phyloP scores from a whole-genome alignment of 2,888 invertebrate species.

The Melanotus villosus region DNA sequence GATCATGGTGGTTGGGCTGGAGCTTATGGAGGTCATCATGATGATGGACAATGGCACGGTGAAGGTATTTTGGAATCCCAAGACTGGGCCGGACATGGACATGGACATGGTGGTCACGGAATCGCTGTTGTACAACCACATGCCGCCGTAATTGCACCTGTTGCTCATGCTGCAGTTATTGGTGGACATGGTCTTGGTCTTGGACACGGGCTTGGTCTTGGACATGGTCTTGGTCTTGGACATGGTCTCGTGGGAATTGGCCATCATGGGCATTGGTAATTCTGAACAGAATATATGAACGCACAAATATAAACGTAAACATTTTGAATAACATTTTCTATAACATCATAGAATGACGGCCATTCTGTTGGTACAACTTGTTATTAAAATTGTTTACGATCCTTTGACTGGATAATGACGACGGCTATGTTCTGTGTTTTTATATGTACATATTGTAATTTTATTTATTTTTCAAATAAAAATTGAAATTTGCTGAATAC shows the following conservation, averaged over 20 bases:
- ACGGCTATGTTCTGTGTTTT: too few species aligned
- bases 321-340: not conserved
- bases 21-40: too few species aligned
- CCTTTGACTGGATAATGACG: too few species aligned
- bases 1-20: too few species aligned
- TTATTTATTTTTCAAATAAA: too few species aligned
- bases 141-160: slow-evolving; percentile 24
- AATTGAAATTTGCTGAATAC: too few species aligned
- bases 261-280: slow-evolving; percentile 52
- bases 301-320: slow-evolving; percentile 3
- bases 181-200: slow-evolving; percentile 17
- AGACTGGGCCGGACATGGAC: slow-evolving; percentile 19
- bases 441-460: too few species aligned
- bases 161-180: slow-evolving; percentile 30
- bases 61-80: slow-evolving; percentile 35
- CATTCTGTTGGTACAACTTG: too few species aligned
- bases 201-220: slow-evolving; percentile 2
- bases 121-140: slow-evolving; percentile 35
- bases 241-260: slow-evolving; percentile 58
- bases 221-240: slow-evolving; percentile 49
- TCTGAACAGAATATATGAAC: not conserved
- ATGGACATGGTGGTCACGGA: too few species aligned
- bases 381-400: too few species aligned
- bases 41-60: slow-evolving; percentile 42
- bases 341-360: too few species aligned